Conservation (phyloP, 2,888 invertebrate genomes). For the Scrobipalpa costella region DNA sequence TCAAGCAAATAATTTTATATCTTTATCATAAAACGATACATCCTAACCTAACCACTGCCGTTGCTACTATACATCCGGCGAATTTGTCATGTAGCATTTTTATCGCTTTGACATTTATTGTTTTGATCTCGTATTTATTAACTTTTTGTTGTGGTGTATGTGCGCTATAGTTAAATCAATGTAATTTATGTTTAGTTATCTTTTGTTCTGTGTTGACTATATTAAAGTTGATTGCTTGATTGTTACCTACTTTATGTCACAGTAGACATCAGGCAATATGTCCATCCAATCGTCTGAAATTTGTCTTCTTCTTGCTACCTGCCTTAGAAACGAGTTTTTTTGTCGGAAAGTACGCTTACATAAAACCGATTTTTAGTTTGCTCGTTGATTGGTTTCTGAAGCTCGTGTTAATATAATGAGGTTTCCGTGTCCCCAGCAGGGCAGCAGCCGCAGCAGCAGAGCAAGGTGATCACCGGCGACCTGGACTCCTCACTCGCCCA, state of each 20-base stretch:
- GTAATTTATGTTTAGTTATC: not conserved
- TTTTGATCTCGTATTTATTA: not conserved
- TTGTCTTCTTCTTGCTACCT: no score
- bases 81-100: not conserved
- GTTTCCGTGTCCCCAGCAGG: constrained; percentile 58
- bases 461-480: constrained; percentile 94
- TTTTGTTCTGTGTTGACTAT: not conserved
- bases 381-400: no score
- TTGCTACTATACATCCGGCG: not conserved
- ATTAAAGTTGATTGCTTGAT: no score
- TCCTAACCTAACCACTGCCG: not conserved
- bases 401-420: not conserved
- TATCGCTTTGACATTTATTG: not conserved
- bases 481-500: constrained; percentile 96
- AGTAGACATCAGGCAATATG: no score
- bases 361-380: no score
- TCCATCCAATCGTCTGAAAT: no score
- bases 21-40: not conserved
- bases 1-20: no score
- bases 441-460: constrained; percentile 69
- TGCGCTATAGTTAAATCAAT: not conserved
- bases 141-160: not conserved
- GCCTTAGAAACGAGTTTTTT: no score
- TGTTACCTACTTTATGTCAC: no score
- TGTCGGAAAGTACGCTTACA: no score